Evolutionary conservation across 2,113 vertebrate genomes (phyloP).

Genomic region (Callaeas wilsoni): DNA sequence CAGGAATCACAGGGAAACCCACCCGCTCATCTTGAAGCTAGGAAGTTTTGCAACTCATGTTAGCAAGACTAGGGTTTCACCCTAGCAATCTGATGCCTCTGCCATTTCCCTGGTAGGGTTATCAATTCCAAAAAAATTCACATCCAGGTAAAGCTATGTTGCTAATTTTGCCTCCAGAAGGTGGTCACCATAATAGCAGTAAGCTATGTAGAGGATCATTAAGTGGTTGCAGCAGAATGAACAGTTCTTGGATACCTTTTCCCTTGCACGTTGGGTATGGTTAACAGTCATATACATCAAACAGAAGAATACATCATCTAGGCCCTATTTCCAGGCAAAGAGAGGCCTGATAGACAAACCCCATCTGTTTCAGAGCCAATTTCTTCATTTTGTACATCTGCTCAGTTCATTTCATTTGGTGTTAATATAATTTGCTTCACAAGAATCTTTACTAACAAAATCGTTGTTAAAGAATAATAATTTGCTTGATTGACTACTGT

Average conservation of each 20-base stretch:
- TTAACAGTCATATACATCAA: background rate
- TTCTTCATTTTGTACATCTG: background rate
- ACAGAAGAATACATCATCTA: background rate
- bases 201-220: background rate
- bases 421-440: background rate
- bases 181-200: background rate
- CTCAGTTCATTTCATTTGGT: background rate
- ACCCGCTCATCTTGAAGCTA: background rate
- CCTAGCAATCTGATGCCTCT: background rate
- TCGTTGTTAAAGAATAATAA: background rate
- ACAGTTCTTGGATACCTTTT: background rate
- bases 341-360: background rate
- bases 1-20: background rate
- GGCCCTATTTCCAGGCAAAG: background rate
- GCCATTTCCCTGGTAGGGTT: background rate
- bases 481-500: background rate
- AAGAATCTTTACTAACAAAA: background rate
- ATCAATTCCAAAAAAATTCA: background rate
- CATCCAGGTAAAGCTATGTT: background rate
- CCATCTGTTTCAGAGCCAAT: background rate
- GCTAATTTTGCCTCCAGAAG: background rate
- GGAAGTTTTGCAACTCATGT: background rate
- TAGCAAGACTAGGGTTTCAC: background rate
- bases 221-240: background rate
- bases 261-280: background rate